phyloP scores from a whole-genome alignment of 2,888 invertebrate genomes.

The Rotaria sp. region DNA sequence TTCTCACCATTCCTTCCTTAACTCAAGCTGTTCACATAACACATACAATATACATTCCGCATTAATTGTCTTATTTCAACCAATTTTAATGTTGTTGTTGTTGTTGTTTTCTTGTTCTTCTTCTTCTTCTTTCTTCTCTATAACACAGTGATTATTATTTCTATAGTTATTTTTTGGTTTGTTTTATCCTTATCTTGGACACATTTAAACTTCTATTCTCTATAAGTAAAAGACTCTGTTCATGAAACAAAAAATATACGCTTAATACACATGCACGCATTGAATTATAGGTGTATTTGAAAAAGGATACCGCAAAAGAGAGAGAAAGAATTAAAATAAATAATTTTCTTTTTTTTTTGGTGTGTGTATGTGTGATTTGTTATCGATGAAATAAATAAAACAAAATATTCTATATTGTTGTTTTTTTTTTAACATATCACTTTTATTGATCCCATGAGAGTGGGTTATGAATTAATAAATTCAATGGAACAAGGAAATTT shows the following conservation, averaged over 20 bases:
- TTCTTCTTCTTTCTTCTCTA: background rate
- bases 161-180: constrained; percentile 2
- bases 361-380: background rate
- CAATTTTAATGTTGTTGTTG: background rate
- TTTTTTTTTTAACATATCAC: background rate
- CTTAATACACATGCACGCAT: background rate
- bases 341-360: background rate
- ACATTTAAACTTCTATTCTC: background rate
- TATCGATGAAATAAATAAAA: background rate
- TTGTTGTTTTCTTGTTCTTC: background rate
- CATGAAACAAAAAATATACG: background rate
- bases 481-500: too few species aligned
- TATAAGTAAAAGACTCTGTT: background rate
- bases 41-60: background rate
- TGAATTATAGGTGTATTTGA: background rate
- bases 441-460: too few species aligned
- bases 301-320: background rate
- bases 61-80: background rate
- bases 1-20: background rate
- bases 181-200: background rate
- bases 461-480: too few species aligned
- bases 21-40: background rate
- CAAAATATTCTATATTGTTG: background rate
- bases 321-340: background rate
- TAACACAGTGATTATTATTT: background rate